Evolutionary conservation across 2,888 invertebrate genomes (phyloP).

Genomic region (Nysson spinosus): DNA sequence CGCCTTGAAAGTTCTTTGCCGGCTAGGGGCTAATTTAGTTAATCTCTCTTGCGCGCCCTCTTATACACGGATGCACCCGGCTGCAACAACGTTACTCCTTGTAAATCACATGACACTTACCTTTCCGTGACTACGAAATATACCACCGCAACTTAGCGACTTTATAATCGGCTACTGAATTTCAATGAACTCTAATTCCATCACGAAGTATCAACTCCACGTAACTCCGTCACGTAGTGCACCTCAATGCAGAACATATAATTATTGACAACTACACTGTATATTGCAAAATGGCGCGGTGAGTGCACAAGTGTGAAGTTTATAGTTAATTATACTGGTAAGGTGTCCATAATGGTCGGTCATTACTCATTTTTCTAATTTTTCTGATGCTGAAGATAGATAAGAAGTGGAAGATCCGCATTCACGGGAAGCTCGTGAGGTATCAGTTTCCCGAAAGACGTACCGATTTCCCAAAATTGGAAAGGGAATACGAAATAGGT

Average conservation of each 20-base stretch:
- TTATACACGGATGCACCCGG: constrained; percentile 53
- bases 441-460: constrained; percentile 1
- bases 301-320: too few relatives aligned
- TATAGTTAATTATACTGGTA: too few relatives aligned
- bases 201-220: too few relatives aligned
- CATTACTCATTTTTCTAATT: too few relatives aligned
- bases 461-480: constrained; percentile 32
- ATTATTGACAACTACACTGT: too few relatives aligned
- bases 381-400: too few relatives aligned
- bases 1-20: background rate
- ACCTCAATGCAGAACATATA: too few relatives aligned
- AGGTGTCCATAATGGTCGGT: too few relatives aligned
- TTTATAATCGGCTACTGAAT: constrained; percentile 25
- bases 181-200: constrained; percentile 33
- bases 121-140: constrained; percentile 19
- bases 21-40: constrained; percentile 67
- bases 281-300: too few relatives aligned
- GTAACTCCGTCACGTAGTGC: too few relatives aligned
- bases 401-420: background rate
- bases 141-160: constrained; percentile 22
- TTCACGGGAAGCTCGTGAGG: constrained; percentile 11
- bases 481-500: constrained; percentile 8
- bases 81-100: constrained; percentile 43
- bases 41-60: constrained; percentile 56
- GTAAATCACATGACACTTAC: constrained; percentile 31